These are phyloP conservation scores for Drosophila ustulata DNA, from an alignment of 2,888 invertebrate genomes.

Conservation along the genomic window DNA sequence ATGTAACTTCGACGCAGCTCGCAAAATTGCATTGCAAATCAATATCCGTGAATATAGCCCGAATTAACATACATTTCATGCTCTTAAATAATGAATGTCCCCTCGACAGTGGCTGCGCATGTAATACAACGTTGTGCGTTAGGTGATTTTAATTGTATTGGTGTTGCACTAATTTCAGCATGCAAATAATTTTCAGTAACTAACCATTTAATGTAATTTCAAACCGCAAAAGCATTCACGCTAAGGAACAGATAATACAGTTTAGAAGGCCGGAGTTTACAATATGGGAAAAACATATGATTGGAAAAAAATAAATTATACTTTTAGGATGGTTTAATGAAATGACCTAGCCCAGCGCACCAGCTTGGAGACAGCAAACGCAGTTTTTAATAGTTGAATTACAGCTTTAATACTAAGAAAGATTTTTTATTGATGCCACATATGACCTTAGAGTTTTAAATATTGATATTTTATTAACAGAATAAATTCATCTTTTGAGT, in stretches of 20 bases:
- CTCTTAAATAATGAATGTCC: conserved; percentile 10
- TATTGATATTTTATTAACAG: too few relatives aligned
- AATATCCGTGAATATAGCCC: conserved; percentile 39
- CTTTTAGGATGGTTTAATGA: conserved; percentile 2
- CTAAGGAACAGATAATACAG: not conserved
- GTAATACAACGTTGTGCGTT: conserved; percentile 3
- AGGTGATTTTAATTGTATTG: conserved; percentile 1
- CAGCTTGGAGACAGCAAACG: too few relatives aligned
- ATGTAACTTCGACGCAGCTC: conserved; percentile 37
- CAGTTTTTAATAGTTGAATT: too few relatives aligned
- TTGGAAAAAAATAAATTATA: not conserved
- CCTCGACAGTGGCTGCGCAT: not conserved
- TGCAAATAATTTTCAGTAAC: conserved; percentile 7
- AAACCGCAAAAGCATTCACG: not conserved
- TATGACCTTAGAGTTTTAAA: too few relatives aligned
- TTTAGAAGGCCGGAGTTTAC: too few relatives aligned
- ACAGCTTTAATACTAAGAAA: too few relatives aligned
- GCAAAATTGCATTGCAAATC: conserved; percentile 59
- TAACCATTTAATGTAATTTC: not conserved
- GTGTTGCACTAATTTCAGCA: conserved; percentile 1
- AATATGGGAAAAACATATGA: too few relatives aligned
- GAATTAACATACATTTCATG: conserved; percentile 28
- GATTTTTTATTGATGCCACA: too few relatives aligned
- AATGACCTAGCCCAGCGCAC: too few relatives aligned
- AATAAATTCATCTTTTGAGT: too few relatives aligned